Base-by-base conservation (phyloP, 2,113 vertebrate genomes). In the Rhinolophus sinicus region DNA sequence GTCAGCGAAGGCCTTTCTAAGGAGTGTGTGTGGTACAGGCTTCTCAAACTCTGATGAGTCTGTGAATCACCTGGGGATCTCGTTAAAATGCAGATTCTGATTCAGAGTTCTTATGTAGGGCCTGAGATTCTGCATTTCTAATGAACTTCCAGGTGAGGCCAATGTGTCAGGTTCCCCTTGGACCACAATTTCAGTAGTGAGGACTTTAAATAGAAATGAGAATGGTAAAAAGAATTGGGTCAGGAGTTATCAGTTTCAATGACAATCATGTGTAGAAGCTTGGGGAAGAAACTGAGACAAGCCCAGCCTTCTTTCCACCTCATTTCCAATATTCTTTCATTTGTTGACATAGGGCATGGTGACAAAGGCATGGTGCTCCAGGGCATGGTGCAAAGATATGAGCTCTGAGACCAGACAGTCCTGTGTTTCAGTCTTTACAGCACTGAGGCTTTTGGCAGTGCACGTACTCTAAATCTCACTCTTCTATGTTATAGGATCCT, bases 11-110 rank as follows among this genome's bases (percentile, higher is more conserved):
- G 11, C 28, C n/a, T 50, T 40, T 60, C 30, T 47, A 18, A 69
- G 10, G 30, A 44, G 35, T 8, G 28, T 44, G 4, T 21, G 3
- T 1, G 21, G n/a, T 2, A 10, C 8, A 70, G 30, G 10, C 30
- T 86, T 78, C 62, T 91, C 35, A 69, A 16, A 69, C 18, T 58
- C 21, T 1, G 16, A 16, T 10, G 33, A 62, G 4, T 19, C 12
- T 3, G 3, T 4, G 6, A 70, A 30, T n/a, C 28, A n/a, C 10
- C 28, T 35, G n/a, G 30, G 4, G 8, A 77, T 47, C 30, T 78
- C 80, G 21, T 18, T 33, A 54, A 90, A 91, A 76, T 9, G 21
- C 44, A 94, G 62, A 88, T 80, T 94, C 18, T 70, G 28, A 89
- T n/a, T 50, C 56, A 62, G n/a, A 88, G 13, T 15, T 7, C 3